Base-by-base conservation (phyloP, 2,797 vertebrate species). In the Acrossocheilus fasciatus region DNA sequence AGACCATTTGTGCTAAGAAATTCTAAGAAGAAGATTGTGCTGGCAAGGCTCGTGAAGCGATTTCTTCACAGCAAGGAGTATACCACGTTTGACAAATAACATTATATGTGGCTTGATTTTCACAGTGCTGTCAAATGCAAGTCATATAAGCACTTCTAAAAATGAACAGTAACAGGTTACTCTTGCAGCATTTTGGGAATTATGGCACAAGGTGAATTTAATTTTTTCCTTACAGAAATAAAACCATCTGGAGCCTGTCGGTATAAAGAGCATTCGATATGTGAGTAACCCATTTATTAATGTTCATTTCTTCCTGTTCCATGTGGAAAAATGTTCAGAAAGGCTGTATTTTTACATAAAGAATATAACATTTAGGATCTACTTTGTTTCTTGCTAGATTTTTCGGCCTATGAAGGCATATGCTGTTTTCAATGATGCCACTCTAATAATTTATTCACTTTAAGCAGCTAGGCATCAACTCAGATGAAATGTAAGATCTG, bases 41-140 rank as follows among this genome's bases (percentile, higher is more conserved):
- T 82, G 77, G 45, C 20, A 62, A 39, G 57, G 17, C 26, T 30
- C 1, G 8, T 34, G 4, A 70, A 50, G 20, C 12, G 2, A 57
- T 83, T 86, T 41, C 43, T 54, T 88, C 54, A 47, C 39, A 88
- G 36, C 70, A 69, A 62, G 30, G n/a, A 18, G 57, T 39, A 18
- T 39, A 23, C 70, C 14, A 17, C 8, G 20, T 82, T 39, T 70
- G 52, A 70, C 54, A 74, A 78, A 78, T 41, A 26, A 59, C 39
- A 57, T 82, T 76, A 76, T 34, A 11, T 36, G 23, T 59, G 50
- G n/a, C 26, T 59, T 45, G 34, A 41, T 73, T 57, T 73, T 41
- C 39, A n/a, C 5, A 70, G 54, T 59, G 36, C 36, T 41, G 14
- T 72, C 81, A 57, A 57, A 20, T 36, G 52, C 47, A 68, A 15